phyloP scores from a whole-genome alignment of 35 echinoderm and acorn worm species.

The Anneissia japonica region DNA sequence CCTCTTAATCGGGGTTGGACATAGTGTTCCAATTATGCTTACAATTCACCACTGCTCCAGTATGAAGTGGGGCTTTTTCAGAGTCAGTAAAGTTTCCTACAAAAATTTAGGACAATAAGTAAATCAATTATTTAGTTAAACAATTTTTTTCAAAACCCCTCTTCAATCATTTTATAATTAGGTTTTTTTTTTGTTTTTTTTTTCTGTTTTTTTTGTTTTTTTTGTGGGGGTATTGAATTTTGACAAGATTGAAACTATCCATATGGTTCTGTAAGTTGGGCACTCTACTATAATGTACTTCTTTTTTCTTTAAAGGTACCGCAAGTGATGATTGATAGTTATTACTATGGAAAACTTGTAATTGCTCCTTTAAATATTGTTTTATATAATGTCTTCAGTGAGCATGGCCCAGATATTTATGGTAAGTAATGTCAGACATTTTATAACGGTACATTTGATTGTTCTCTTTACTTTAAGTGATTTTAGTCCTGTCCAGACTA shows the following conservation, averaged over 20 bases:
- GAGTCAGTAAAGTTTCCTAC: too few relatives aligned
- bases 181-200: neutral
- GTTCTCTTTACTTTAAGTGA: neutral
- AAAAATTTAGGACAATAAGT: too few relatives aligned
- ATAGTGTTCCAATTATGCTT: too few relatives aligned
- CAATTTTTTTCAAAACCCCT: neutral
- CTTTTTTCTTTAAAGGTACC: conserved; percentile 44
- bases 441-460: neutral
- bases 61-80: too few relatives aligned
- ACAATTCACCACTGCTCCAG: too few relatives aligned
- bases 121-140: neutral
- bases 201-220: conserved; percentile 14
- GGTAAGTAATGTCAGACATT: conserved; percentile 36
- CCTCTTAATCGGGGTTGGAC: too few relatives aligned
- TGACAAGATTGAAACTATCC: neutral
- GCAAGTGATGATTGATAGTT: conserved; percentile 63
- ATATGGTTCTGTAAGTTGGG: neutral
- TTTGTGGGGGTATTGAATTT: neutral
- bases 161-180: neutral
- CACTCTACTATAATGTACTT: neutral
- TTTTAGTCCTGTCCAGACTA: too few relatives aligned
- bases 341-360: conserved; percentile 87
- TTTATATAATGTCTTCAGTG: conserved; percentile 93
- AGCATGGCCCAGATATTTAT: conserved; percentile 93
- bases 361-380: conserved; percentile 95